These are phyloP conservation scores for Saturnia japonica DNA, from an alignment of 2,888 invertebrate genomes.

Conservation along the genomic window DNA sequence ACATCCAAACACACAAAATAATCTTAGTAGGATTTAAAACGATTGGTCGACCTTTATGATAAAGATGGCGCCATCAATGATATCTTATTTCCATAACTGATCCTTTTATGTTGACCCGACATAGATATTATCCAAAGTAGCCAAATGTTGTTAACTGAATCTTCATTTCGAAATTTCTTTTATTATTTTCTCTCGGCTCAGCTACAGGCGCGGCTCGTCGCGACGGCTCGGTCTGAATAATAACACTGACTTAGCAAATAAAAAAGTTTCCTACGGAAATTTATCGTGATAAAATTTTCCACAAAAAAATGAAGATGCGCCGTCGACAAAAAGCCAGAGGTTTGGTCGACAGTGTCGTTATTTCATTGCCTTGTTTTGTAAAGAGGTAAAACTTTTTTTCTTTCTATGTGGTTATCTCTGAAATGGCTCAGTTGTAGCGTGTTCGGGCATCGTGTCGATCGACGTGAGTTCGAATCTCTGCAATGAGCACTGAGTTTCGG, in stretches of 20 bases:
- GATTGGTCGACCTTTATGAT: too few relatives aligned
- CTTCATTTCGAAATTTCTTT: not conserved
- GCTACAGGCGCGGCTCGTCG: too few relatives aligned
- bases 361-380: not conserved
- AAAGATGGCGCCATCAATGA: too few relatives aligned
- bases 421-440: too few relatives aligned
- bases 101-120: not conserved
- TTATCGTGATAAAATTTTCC: slow-evolving; percentile 25
- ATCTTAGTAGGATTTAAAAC: too few relatives aligned
- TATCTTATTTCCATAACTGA: too few relatives aligned
- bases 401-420: too few relatives aligned
- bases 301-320: slow-evolving; percentile 13
- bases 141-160: not conserved
- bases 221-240: slow-evolving; percentile 29
- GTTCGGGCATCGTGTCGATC: too few relatives aligned
- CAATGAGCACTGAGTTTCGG: too few relatives aligned
- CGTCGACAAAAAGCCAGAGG: slow-evolving; percentile 8
- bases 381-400: too few relatives aligned
- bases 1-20: too few relatives aligned
- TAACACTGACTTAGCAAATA: slow-evolving; percentile 33
- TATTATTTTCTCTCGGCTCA: not conserved
- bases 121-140: not conserved
- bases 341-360: not conserved
- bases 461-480: too few relatives aligned
- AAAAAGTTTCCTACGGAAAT: slow-evolving; percentile 34